These are phyloP conservation scores for Megaceryle maxima DNA, from an alignment of 2,113 vertebrate species.

Conservation along the genomic window DNA sequence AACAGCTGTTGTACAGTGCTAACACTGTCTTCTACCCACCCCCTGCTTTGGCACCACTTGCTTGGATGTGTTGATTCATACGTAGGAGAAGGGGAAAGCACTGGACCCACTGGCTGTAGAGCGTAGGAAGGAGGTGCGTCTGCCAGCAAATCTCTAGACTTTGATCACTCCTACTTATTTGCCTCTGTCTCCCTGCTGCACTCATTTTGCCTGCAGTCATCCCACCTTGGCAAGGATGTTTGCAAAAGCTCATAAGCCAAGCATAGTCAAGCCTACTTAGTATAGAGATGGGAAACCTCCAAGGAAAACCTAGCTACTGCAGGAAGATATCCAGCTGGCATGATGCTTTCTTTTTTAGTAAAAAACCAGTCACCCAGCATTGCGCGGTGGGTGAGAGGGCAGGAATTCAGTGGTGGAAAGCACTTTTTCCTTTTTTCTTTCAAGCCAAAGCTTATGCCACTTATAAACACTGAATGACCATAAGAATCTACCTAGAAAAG, in stretches of 20 bases:
- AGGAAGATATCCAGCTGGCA: constrained; percentile 54
- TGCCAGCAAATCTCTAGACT: constrained; percentile 60
- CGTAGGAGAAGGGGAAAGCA: constrained; percentile 45
- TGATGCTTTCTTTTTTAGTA: background rate
- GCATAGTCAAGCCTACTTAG: constrained; percentile 47
- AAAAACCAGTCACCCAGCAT: background rate
- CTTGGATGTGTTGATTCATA: constrained; percentile 55
- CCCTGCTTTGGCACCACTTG: background rate
- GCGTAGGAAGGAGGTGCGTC: constrained; percentile 44
- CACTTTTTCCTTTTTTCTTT: background rate
- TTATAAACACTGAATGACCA: background rate
- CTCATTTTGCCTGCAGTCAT: constrained; percentile 66
- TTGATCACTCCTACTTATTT: constrained; percentile 66
- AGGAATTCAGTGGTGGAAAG: background rate
- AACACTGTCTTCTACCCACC: constrained; percentile 40
- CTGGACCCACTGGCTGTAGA: constrained; percentile 51
- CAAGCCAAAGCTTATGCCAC: background rate
- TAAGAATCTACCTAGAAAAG: background rate
- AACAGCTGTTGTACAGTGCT: constrained; percentile 34
- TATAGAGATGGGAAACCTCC: constrained; percentile 59
- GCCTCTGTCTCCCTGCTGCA: constrained; percentile 44
- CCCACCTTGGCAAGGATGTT: constrained; percentile 42
- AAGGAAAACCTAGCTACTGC: constrained; percentile 57
- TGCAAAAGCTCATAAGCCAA: constrained; percentile 56
- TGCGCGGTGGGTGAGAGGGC: background rate